Percentiles rank a stretch among this genome's conserved stretches.
These are phyloP conservation scores for Hippolais icterina DNA, from an alignment of 2,113 vertebrate species.

Conservation along the genomic window DNA sequence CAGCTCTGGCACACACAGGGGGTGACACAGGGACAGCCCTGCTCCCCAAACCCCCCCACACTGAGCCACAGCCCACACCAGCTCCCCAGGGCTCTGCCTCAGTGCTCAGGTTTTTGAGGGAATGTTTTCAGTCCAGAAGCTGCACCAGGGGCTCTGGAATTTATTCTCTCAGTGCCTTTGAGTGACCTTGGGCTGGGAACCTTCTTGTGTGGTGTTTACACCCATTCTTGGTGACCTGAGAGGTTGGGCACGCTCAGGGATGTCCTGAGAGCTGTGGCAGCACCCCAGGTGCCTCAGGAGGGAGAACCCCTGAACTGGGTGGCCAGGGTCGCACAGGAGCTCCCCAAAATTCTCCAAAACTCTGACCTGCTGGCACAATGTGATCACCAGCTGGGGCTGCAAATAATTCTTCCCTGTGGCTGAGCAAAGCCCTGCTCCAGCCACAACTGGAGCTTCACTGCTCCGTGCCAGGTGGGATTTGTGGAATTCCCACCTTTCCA, in stretches of 20 bases:
- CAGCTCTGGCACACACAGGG: not conserved
- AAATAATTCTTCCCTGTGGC: not conserved
- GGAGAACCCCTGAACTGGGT: not conserved
- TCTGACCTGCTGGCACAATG: not conserved
- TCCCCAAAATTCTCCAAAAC: not conserved
- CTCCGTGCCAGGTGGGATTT: rapidly evolving
- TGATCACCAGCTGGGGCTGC: conserved; percentile 6
- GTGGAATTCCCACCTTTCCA: not conserved
- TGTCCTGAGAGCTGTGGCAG: not conserved
- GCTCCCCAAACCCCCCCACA: not conserved
- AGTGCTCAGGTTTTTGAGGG: not conserved
- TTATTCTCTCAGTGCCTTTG: not conserved
- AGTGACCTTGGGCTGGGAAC: not conserved
- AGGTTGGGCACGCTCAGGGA: not conserved
- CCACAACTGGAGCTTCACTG: not conserved
- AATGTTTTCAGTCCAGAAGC: not conserved
- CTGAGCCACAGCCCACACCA: not conserved
- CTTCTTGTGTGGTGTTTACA: not conserved
- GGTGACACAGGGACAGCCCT: not conserved
- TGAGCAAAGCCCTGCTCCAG: not conserved
- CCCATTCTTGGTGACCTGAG: not conserved
- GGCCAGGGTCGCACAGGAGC: not conserved
- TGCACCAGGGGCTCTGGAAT: not conserved
- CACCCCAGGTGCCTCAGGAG: not conserved
- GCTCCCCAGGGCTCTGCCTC: not conserved